A percentile compares a stretch with the other conserved stretches of the same genome.
phyloP scores from a whole-genome alignment of 2,797 vertebrate species.

The Periophthalmus magnuspinnatus region DNA sequence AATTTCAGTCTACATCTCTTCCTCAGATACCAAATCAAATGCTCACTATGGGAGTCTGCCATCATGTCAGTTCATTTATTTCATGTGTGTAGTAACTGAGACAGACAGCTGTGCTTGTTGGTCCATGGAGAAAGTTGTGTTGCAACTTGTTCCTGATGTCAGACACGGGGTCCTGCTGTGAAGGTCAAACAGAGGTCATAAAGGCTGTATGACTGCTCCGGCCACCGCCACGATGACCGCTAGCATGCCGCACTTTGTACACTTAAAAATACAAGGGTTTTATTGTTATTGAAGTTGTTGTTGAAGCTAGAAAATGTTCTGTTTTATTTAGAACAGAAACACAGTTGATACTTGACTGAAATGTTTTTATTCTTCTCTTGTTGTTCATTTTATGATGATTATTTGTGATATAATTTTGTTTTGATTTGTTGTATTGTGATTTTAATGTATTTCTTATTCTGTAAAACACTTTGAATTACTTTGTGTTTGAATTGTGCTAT shows the following conservation, averaged over 20 bases:
- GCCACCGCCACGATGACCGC: slow-evolving; percentile 31
- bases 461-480: too few relatives aligned
- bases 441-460: too few relatives aligned
- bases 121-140: slow-evolving; percentile 62
- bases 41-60: neutral
- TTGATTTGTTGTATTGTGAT: too few relatives aligned
- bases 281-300: too few relatives aligned
- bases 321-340: neutral
- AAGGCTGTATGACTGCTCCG: slow-evolving; percentile 60
- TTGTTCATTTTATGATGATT: too few relatives aligned
- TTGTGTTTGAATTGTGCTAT: too few relatives aligned
- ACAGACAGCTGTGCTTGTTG: slow-evolving; percentile 23
- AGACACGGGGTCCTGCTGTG: slow-evolving; percentile 81
- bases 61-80: slow-evolving; percentile 1
- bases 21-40: neutral
- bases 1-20: too few relatives aligned
- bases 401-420: too few relatives aligned
- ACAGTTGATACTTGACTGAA: neutral
- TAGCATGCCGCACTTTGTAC: neutral
- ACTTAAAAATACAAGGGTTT: neutral
- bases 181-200: slow-evolving; percentile 76
- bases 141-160: slow-evolving; percentile 71
- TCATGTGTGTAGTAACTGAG: neutral
- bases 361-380: neutral
- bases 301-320: neutral